Percentiles rank a stretch among this genome's conserved stretches.
Evolutionary conservation across 30 jellyfish, hydroid and myxozoan species (phyloP).

Genomic region (Aurelia aurita): DNA sequence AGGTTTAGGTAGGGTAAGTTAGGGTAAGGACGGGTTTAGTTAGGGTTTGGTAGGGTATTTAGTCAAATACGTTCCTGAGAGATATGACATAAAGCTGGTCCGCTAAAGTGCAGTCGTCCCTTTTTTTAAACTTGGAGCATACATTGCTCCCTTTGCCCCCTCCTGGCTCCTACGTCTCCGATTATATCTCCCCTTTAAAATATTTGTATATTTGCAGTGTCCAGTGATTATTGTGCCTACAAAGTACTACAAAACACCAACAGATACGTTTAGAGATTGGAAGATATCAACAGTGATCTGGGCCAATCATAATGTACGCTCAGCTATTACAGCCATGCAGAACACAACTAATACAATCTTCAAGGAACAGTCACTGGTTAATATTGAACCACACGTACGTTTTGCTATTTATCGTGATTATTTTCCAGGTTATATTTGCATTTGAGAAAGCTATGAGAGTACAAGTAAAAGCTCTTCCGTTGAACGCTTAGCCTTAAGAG

Average conservation of each 20-base stretch:
- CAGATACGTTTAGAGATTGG: constrained; percentile 90
- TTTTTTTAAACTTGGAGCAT: no score
- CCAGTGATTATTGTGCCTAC: constrained; percentile 97
- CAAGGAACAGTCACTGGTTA: constrained; percentile 84
- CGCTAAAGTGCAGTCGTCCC: no score
- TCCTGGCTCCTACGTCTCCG: no score
- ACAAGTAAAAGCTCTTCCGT: no score
- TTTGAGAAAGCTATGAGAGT: background rate
- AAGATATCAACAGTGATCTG: constrained; percentile 91
- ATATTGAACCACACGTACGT: constrained; percentile 78
- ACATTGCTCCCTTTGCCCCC: no score
- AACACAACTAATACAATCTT: constrained; percentile 80
- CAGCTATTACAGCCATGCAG: constrained; percentile 92
- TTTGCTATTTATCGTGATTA: background rate
- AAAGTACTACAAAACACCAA: constrained; percentile 92
- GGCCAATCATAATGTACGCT: constrained; percentile 95
- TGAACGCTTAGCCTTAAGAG: no score
- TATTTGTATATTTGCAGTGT: constrained; percentile 42
- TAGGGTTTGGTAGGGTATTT: no score
- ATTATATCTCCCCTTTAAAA: background rate
- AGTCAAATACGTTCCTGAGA: no score
- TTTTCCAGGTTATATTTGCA: background rate
- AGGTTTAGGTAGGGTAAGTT: no score
- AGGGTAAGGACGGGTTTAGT: no score
- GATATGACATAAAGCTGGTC: no score